Conservation (phyloP, 2,797 vertebrate genomes). For the Balearica regulorum region DNA sequence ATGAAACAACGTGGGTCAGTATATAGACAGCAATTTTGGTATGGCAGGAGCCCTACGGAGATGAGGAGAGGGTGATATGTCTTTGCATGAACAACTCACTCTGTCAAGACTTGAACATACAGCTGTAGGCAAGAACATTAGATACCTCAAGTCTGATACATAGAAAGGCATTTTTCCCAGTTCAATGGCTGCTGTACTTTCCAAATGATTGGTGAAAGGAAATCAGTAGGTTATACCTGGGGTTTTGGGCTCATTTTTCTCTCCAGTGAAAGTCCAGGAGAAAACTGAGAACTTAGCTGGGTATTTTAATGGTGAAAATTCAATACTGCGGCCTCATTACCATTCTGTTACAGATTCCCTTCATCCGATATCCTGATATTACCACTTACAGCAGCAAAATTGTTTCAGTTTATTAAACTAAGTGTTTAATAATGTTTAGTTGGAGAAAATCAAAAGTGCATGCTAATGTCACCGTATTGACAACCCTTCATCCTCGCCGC, state of each 20-base stretch:
- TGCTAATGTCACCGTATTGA: slow-evolving; percentile 47
- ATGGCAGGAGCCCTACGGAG: neutral
- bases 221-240: neutral
- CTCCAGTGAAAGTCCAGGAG: neutral
- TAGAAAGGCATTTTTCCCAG: neutral
- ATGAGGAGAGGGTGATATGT: neutral
- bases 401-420: slow-evolving; percentile 41
- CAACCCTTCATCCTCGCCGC: neutral
- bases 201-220: neutral
- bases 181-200: neutral
- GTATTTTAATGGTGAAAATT: slow-evolving; percentile 24
- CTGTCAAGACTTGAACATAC: neutral
- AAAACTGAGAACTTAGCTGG: neutral
- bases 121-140: neutral
- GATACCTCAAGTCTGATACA: neutral
- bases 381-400: slow-evolving; percentile 15
- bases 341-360: neutral
- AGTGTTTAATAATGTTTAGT: slow-evolving; percentile 22
- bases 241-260: neutral
- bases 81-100: neutral
- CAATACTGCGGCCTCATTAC: slow-evolving; percentile 1
- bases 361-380: neutral
- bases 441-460: slow-evolving; percentile 28
- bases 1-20: neutral
- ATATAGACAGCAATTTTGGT: neutral